Conservation (phyloP, 2,888 invertebrate species). For the Drosophila yooni region DNA sequence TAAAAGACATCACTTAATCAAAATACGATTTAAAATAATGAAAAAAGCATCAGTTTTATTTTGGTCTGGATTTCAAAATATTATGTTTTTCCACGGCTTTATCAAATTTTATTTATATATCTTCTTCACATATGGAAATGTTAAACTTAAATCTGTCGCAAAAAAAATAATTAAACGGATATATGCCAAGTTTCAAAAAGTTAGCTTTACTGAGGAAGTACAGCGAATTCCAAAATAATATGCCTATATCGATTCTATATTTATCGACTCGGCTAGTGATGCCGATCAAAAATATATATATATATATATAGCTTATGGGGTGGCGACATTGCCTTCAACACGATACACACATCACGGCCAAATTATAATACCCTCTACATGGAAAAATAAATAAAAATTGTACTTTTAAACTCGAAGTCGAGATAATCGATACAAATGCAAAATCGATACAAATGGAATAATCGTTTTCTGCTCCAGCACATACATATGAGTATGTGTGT, state of each 20-base stretch:
- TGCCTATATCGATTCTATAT: no score
- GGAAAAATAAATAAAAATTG: not conserved
- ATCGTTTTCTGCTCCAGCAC: not conserved
- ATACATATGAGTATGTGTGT: no score
- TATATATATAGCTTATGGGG: not conserved
- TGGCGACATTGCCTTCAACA: not conserved
- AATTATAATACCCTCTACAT: not conserved
- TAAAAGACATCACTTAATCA: not conserved
- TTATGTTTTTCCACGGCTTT: not conserved
- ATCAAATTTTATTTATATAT: not conserved
- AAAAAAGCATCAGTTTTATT: not conserved
- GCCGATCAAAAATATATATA: not conserved
- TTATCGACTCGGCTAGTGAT: no score
- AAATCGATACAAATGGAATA: not conserved
- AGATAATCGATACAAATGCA: not conserved
- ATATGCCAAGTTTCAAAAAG: no score
- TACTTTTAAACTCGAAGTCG: no score
- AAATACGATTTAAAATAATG: not conserved
- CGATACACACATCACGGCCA: not conserved
- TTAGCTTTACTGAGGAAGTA: no score
- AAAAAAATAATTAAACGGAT: no score
- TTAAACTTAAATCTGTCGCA: no score
- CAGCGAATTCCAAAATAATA: no score
- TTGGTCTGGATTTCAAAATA: not conserved
- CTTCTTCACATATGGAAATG: not conserved